Evolutionary conservation across 1,140 invertebrate genomes (phyloP), one percentile per base, ranked within the genome.

Genomic region (Drosophila lini): DNA sequence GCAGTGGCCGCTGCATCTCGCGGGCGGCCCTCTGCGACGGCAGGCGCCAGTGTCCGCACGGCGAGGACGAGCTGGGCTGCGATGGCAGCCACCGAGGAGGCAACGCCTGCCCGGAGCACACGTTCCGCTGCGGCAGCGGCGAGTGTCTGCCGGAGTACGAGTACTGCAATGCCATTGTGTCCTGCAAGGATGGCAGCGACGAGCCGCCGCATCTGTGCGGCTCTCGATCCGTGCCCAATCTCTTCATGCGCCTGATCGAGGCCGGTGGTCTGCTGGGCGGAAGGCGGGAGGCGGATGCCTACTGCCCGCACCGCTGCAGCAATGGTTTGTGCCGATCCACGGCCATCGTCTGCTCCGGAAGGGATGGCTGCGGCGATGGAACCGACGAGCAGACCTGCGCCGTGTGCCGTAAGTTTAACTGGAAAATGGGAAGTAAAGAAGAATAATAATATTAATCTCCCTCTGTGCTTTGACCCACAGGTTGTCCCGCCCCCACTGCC

Each of bases 331-430:
- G 97, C 91, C 94, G 97, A 62, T 97, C 97, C 25, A 96, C 96
- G 13, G 97, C 97, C 0, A 96, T 98, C 53, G 94, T 96, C 3
- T 98, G 97, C 92, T 97, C 96, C 11, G 97, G 97, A 9, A 93
- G 96, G 11, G 97, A 98, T 91, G 97, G 97, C 32, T 98, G 97
- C 89, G 97, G 97, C 7, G 97, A 98, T 93, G 96, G 96, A 71
- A 96, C 95, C 44, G 97, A 98, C 91, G 97, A 98, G 93, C 94
- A 94, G 40, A 94, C 94, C 65, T 98, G 97, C 92, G 94, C 94
- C 57, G 96, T 98, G 64, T 98, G 97, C 92, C 95, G 97, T 98
- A 93, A 97, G 97, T 96, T 11, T 13, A 11, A 2, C 9, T 3
- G 15, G 34, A 4, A 8, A 11, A 1, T 3, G 9, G 11, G 8